A percentile compares a stretch with the other conserved stretches of the same genome.
Conservation (phyloP, 2,888 invertebrate genomes). For the Hirtodrosophila confusa region DNA sequence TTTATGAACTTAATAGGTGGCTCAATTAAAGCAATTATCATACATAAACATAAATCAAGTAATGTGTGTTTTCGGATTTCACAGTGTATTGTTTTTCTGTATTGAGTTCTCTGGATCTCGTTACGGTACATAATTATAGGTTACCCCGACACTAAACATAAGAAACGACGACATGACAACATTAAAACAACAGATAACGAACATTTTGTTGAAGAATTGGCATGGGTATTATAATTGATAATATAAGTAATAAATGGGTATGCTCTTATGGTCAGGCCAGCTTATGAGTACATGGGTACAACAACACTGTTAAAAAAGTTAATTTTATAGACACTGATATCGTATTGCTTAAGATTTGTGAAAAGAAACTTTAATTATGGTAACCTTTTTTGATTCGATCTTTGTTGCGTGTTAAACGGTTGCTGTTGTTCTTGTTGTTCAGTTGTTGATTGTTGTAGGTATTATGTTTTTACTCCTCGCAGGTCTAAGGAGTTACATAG, state of each 20-base stretch:
- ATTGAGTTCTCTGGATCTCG: conserved; percentile 5
- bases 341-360: conserved; percentile 57
- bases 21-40: conserved; percentile 36
- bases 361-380: conserved; percentile 51
- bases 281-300: conserved; percentile 49
- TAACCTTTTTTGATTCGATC: conserved; percentile 62
- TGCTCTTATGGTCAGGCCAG: conserved; percentile 56
- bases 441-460: conserved; percentile 65
- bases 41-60: conserved; percentile 30
- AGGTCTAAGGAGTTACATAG: conserved; percentile 42
- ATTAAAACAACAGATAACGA: conserved; percentile 57
- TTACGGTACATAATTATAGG: conserved; percentile 1
- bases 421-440: conserved; percentile 64
- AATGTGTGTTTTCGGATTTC: conserved; percentile 22
- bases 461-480: conserved; percentile 68
- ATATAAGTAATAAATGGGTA: conserved; percentile 46
- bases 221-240: conserved; percentile 28
- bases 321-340: conserved; percentile 72
- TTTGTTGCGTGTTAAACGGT: conserved; percentile 74
- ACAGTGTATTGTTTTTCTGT: conserved; percentile 31
- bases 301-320: conserved; percentile 52
- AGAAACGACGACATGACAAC: conserved; percentile 59
- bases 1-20: conserved; percentile 44
- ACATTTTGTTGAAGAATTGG: conserved; percentile 23
- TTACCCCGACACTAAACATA: conserved; percentile 27